Base-by-base conservation (phyloP, 2,888 invertebrate genomes). In the Aphidius colemani region DNA sequence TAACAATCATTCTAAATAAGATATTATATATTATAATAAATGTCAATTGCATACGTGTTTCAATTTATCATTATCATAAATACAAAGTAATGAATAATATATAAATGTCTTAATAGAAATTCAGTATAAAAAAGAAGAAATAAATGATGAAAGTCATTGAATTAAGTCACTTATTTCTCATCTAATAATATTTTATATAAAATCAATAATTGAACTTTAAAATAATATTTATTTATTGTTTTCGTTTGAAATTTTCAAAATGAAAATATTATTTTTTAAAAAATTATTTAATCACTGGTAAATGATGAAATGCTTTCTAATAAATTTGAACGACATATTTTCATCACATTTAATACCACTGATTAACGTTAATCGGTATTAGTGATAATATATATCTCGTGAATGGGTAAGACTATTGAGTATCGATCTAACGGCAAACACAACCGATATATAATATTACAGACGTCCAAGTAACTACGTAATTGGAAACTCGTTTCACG, bases 331-430 rank as follows among this genome's bases (percentile, higher is more conserved):
- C 53, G 18, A 56, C 18, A 51, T 50, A 59, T 55, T 62, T 59
- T 51, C 56, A 50, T 63, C 59, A 64, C 39, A 49, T 53, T n/a
- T 65, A 61, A 66, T 66, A 63, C 67, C 61, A 65, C 51, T 71
- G 70, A 74, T 74, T 74, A 72, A 72, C 73, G 67, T 66, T 73
- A 74, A 74, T 74, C 67, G 69, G 68, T 67, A 56, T 64, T 67
- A 71, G 63, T 66, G 66, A 62, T 66, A 64, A 67, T 68, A 71
- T 58, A 66, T 56, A 43, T 48, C 60, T 51, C 53, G 49, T 50
- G 18, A 39, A 57, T 10, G 39, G 30, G 45, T 56, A 59, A 55
- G 50, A 53, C 50, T 58, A 59, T 58, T 43, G 53, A 50, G 53
- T 46, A 57, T 53, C 53, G 40, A 53, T 53, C 40, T 44, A 43